A percentile compares a stretch with the other conserved stretches of the same genome.
Conservation (phyloP, 2,888 invertebrate species). For the Emesis furor region DNA sequence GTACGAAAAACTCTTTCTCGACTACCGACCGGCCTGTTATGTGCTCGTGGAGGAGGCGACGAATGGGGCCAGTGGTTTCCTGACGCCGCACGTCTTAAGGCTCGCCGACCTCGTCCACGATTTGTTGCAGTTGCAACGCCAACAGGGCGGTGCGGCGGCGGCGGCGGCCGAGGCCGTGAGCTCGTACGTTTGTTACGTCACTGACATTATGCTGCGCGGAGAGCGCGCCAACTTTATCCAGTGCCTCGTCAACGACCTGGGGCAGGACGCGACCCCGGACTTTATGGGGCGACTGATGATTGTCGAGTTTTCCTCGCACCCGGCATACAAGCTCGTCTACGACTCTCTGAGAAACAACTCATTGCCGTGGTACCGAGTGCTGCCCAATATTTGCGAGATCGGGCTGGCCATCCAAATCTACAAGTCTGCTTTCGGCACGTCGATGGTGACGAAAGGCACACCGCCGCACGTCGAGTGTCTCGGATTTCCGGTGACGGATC, state of each 20-base stretch:
- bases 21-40: constrained; percentile 25
- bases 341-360: constrained; percentile 16
- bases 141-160: neutral
- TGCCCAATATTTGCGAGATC: constrained; percentile 35
- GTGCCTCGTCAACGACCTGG: constrained; percentile 29
- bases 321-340: constrained; percentile 28
- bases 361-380: constrained; percentile 15
- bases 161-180: constrained; percentile 11
- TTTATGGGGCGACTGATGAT: constrained; percentile 30
- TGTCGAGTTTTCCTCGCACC: constrained; percentile 23
- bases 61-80: constrained; percentile 4
- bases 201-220: constrained; percentile 25
- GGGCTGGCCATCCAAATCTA: constrained; percentile 31
- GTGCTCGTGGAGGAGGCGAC: constrained; percentile 18
- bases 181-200: constrained; percentile 26
- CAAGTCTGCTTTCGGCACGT: constrained; percentile 29
- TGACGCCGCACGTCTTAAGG: constrained; percentile 22
- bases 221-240: constrained; percentile 27
- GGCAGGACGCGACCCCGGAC: constrained; percentile 19
- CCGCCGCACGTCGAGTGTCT: constrained; percentile 31
- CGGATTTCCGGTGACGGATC: constrained; percentile 20
- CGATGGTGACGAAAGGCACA: constrained; percentile 25
- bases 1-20: constrained; percentile 20
- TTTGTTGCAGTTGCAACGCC: constrained; percentile 18
- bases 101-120: constrained; percentile 21